phyloP scores from a whole-genome alignment of 2,888 invertebrate species.

The Seladonia tumulorum region DNA sequence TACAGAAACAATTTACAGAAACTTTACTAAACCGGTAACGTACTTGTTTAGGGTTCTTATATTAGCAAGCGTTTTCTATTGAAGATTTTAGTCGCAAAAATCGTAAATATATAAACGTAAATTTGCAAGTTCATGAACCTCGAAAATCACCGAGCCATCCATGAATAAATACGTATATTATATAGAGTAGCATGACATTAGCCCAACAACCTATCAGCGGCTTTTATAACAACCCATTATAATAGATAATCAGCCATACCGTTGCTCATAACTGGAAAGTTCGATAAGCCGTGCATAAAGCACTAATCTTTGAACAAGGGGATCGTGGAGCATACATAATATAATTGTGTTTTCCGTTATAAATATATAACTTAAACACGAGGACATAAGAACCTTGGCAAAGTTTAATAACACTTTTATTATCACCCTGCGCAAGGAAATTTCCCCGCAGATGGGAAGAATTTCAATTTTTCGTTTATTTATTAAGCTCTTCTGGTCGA shows the following conservation, averaged over 20 bases:
- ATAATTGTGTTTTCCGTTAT: constrained; percentile 2
- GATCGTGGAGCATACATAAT: constrained; percentile 1
- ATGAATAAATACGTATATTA: not conserved
- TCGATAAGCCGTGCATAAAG: constrained; percentile 7
- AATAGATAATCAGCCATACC: constrained; percentile 2
- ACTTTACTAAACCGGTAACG: not conserved
- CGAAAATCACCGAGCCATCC: not conserved
- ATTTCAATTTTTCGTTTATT: not conserved
- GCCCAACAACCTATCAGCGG: not conserved
- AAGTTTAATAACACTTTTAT: not conserved
- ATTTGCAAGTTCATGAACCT: not conserved
- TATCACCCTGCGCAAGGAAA: not conserved
- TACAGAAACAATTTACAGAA: not conserved
- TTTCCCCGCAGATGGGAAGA: not conserved
- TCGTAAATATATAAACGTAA: not conserved
- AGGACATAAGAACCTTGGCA: not conserved
- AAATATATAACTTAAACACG: constrained; percentile 6
- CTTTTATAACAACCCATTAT: constrained; percentile 4
- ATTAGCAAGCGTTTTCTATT: no score
- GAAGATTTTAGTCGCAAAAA: not conserved
- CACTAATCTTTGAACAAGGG: constrained; percentile 15
- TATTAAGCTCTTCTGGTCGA: no score
- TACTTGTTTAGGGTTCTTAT: not conserved
- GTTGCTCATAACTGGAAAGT: not conserved
- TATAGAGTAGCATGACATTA: not conserved